These are phyloP conservation scores for Orbicella faveolata DNA, from an alignment of 64 coral and sea anemone genomes.

Conservation along the genomic window DNA sequence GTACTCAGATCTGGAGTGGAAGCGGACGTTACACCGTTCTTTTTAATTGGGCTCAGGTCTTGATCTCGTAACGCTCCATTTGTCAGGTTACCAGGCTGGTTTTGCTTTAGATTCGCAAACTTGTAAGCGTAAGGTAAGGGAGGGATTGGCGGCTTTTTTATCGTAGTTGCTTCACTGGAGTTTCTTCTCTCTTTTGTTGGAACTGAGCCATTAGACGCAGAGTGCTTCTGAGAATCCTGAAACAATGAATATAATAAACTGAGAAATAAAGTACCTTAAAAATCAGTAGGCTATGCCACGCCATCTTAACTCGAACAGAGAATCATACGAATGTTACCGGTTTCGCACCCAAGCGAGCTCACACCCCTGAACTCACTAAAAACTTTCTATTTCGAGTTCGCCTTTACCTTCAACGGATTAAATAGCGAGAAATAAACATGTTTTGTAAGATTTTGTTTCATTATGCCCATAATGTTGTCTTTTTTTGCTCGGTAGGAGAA, in stretches of 20 bases:
- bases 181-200: background rate
- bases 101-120: background rate
- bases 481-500: too few relatives aligned
- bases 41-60: constrained; percentile 17
- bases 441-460: too few relatives aligned
- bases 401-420: too few relatives aligned
- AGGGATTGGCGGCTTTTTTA: background rate
- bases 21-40: constrained; percentile 1
- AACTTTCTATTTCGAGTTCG: too few relatives aligned
- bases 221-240: background rate
- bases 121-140: background rate
- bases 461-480: too few relatives aligned
- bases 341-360: too few relatives aligned
- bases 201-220: background rate
- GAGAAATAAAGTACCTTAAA: background rate
- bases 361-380: too few relatives aligned
- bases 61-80: background rate
- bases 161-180: background rate
- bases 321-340: too few relatives aligned
- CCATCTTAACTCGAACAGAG: too few relatives aligned
- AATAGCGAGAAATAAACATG: too few relatives aligned
- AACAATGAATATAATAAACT: background rate
- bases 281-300: background rate
- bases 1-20: constrained; percentile 20
- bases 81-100: background rate